Base-by-base conservation (phyloP, 2,797 vertebrate species). In the Melanotaenia boesemani region DNA sequence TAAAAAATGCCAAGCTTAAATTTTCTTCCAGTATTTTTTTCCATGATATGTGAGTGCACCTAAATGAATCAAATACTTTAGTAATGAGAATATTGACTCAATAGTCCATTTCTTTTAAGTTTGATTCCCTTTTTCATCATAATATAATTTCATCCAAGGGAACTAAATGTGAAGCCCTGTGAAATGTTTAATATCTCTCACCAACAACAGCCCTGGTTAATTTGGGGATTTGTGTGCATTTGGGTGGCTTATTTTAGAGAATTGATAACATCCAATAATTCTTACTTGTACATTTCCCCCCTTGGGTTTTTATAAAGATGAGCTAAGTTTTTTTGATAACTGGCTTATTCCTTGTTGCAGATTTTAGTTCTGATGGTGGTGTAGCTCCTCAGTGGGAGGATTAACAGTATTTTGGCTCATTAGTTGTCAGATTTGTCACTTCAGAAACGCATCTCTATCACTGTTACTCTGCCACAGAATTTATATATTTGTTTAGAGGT, bases 311-410 rank as follows among this genome's bases (percentile, higher is more conserved):
- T 67, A 24, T 32, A 57, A 63, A 68, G 85, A 68, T 39, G 1
- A 72, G 58, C 54, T 30, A 37, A 74, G 52, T 77, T 68, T 78
- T 72, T 80, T 75, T 62, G 66, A 67, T 79, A 59, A 84, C 22
- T 65, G 67, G 67, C 60, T 75, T 37, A 10, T 75, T 81, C 41
- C 28, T 66, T 65, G 72, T 82, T 75, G 67, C 54, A 50, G 44
- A 83, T 74, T 80, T 74, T 54, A 66, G 83, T 79, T 79, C 69
- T 80, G 78, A 77, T 70, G 56, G 58, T 88, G 67, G 81, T 84
- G 91, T 87, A 77, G 56, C 84, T 86, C 81, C 70, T 80, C 61
- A 68, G 85, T 68, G 76, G 78, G 76, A 89, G 80, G 80, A 82
- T 74, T 74, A 76, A 55, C 78, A 75, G 69, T 80, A 89, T 81